Conservation (phyloP, 2,113 vertebrate species). For the Ascaphus truei region DNA sequence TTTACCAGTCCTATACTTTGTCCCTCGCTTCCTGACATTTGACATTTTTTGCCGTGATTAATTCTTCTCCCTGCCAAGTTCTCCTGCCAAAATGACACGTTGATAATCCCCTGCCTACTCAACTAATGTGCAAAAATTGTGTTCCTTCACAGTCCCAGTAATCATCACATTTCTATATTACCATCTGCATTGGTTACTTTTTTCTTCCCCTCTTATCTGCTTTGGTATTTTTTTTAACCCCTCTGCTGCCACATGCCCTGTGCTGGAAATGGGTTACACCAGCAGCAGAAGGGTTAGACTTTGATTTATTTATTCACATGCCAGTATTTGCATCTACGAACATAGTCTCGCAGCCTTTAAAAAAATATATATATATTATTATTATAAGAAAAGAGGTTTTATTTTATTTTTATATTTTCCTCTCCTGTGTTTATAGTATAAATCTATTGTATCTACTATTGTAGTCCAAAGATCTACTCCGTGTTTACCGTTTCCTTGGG, state of each 20-base stretch:
- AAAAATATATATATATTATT: too few relatives aligned
- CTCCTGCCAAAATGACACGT: slow-evolving; percentile 33
- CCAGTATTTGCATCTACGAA: too few relatives aligned
- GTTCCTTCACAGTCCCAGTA: slow-evolving; percentile 34
- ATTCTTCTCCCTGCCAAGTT: slow-evolving; percentile 33
- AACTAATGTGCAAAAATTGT: slow-evolving; percentile 39
- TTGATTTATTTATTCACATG: too few relatives aligned
- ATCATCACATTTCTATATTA: slow-evolving; percentile 38
- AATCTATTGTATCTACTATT: too few relatives aligned
- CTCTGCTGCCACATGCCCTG: background rate
- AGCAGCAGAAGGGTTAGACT: too few relatives aligned
- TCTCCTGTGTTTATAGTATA: too few relatives aligned
- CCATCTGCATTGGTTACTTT: slow-evolving; percentile 30
- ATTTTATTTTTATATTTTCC: too few relatives aligned
- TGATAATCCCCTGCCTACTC: slow-evolving; percentile 38
- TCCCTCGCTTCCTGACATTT: slow-evolving; percentile 36
- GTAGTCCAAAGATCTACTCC: too few relatives aligned
- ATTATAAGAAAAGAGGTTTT: too few relatives aligned
- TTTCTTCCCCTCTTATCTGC: background rate
- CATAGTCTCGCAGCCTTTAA: too few relatives aligned
- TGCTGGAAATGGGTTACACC: too few relatives aligned
- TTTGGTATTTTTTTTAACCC: slow-evolving; percentile 24
- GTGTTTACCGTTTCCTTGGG: too few relatives aligned
- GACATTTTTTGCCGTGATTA: slow-evolving; percentile 37
- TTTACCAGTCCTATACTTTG: slow-evolving; percentile 38